Conservation (phyloP, 2,113 vertebrate species). For the Clinocottus analis region DNA sequence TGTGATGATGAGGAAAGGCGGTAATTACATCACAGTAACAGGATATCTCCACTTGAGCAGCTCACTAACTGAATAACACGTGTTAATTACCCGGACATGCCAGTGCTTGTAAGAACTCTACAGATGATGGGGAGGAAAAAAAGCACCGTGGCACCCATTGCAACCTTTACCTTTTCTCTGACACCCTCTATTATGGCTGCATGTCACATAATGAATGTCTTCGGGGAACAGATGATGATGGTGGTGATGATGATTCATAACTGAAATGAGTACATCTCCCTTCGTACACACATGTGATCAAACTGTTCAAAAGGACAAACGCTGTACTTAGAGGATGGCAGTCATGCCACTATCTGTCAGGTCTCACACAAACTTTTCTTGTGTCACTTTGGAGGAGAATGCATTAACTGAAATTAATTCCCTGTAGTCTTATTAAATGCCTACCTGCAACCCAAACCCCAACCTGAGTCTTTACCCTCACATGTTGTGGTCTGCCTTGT, state of each 20-base stretch:
- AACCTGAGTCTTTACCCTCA: background rate
- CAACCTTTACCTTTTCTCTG: conserved; percentile 34
- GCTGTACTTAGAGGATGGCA: background rate
- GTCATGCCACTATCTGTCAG: background rate
- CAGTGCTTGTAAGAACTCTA: conserved; percentile 17
- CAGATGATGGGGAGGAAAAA: background rate
- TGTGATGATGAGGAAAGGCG: conserved; percentile 43
- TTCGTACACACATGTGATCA: background rate
- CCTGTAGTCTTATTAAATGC: background rate
- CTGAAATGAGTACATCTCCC: background rate
- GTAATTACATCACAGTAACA: conserved; percentile 61
- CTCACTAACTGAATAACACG: conserved; percentile 54
- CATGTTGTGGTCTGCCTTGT: background rate
- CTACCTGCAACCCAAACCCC: background rate
- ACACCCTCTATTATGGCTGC: conserved; percentile 26
- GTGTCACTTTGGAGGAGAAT: background rate
- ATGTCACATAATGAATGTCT: conserved; percentile 32
- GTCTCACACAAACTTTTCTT: background rate
- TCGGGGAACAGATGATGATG: conserved; percentile 13
- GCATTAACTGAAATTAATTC: background rate
- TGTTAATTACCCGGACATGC: conserved; percentile 55
- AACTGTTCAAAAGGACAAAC: background rate
- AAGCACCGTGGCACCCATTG: background rate
- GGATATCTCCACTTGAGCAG: conserved; percentile 49
- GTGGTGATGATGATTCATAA: conserved; percentile 24